Conservation (phyloP, 1,140 invertebrate genomes). For the Triops longicaudatus region DNA sequence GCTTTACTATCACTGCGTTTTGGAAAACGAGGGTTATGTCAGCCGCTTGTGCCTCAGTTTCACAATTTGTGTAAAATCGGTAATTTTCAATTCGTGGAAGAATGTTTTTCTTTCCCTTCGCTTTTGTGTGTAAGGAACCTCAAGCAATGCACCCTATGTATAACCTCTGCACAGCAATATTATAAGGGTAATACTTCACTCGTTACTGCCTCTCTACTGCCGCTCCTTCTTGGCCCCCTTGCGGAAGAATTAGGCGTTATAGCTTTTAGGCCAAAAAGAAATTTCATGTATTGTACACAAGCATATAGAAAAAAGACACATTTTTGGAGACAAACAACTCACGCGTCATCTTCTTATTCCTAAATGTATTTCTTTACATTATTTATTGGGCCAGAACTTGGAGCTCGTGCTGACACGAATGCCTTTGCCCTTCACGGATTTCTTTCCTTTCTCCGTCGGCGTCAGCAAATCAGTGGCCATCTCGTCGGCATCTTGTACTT, state of each 20-base stretch:
- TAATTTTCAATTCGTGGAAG: too few relatives aligned
- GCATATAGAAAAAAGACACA: conserved; percentile 13
- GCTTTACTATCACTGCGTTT: too few relatives aligned
- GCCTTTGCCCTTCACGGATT: conserved; percentile 42
- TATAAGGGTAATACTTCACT: neutral
- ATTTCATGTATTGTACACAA: conserved; percentile 10
- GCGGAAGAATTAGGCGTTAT: neutral
- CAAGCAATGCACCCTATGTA: neutral
- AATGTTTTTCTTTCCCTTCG: neutral
- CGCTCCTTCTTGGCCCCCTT: too few relatives aligned
- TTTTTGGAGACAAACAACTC: neutral
- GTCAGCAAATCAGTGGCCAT: conserved; percentile 45
- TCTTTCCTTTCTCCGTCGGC: conserved; percentile 40
- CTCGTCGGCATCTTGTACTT: conserved; percentile 52
- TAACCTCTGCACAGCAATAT: conserved; percentile 8
- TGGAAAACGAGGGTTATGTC: too few relatives aligned
- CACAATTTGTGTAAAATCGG: neutral
- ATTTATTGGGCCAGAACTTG: conserved; percentile 53
- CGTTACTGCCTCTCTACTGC: neutral
- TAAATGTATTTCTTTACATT: conserved; percentile 25
- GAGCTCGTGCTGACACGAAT: conserved; percentile 40
- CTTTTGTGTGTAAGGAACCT: neutral
- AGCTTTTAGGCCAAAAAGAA: neutral
- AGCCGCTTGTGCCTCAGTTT: conserved; percentile 5
- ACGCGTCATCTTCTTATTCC: too few relatives aligned